A percentile compares a stretch with the other conserved stretches of the same genome.
Evolutionary conservation across 2,797 vertebrate genomes (phyloP).

Genomic region (Tragelaphus eurycerus): DNA sequence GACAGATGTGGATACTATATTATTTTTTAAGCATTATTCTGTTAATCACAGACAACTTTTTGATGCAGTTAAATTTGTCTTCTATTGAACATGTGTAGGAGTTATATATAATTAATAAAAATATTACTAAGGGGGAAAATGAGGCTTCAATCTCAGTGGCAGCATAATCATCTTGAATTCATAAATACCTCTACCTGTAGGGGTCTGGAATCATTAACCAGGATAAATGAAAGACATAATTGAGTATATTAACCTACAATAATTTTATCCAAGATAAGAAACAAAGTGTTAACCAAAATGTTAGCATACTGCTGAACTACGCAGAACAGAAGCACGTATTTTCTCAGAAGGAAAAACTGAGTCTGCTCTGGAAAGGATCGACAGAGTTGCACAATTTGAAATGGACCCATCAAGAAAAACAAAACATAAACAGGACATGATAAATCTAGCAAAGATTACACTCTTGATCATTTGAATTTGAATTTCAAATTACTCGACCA

Average conservation of each 20-base stretch:
- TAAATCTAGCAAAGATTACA: conserved; percentile 2
- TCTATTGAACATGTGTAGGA: conserved; percentile 13
- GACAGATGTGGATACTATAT: conserved; percentile 9
- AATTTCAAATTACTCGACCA: conserved; percentile 39
- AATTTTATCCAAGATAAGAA: conserved; percentile 49
- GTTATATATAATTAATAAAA: conserved; percentile 41
- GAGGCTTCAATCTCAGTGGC: neutral
- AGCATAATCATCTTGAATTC: conserved; percentile 1
- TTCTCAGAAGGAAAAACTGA: neutral
- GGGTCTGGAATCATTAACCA: conserved; percentile 4
- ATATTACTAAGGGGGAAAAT: neutral
- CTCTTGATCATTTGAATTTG: conserved; percentile 36
- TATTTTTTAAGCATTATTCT: conserved; percentile 46
- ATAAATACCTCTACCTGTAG: neutral
- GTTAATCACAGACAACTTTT: conserved; percentile 36
- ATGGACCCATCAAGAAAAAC: neutral
- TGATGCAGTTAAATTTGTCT: conserved; percentile 45
- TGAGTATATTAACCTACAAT: conserved; percentile 38
- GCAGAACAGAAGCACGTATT: neutral
- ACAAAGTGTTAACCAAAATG: conserved; percentile 1
- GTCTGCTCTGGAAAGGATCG: neutral
- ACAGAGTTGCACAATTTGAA: neutral
- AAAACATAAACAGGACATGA: neutral
- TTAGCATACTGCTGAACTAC: neutral
- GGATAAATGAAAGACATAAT: conserved; percentile 43